These are phyloP conservation scores for Elmis aenea DNA, from an alignment of 2,888 invertebrate genomes.

Conservation along the genomic window DNA sequence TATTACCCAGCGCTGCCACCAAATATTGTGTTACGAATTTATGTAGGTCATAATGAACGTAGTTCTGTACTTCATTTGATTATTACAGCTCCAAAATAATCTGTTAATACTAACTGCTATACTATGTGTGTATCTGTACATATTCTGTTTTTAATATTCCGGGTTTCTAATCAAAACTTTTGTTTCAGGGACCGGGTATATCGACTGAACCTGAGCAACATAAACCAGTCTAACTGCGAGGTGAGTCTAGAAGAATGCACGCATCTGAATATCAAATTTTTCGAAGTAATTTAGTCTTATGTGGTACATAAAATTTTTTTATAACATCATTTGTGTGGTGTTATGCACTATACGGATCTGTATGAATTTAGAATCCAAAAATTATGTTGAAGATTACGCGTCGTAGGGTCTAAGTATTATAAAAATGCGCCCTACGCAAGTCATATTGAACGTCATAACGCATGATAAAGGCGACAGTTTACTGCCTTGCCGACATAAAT, in stretches of 20 bases:
- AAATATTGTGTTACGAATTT: too few relatives aligned
- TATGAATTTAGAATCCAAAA: conserved; percentile 18
- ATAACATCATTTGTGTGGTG: conserved; percentile 28
- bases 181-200: conserved; percentile 78
- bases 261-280: too few relatives aligned
- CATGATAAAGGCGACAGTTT: conserved; percentile 32
- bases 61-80: too few relatives aligned
- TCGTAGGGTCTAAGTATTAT: neutral
- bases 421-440: conserved; percentile 6
- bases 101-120: too few relatives aligned
- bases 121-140: too few relatives aligned
- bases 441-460: conserved; percentile 24
- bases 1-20: too few relatives aligned
- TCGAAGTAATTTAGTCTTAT: conserved; percentile 14
- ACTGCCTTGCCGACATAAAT: conserved; percentile 32
- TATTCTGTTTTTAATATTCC: too few relatives aligned
- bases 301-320: conserved; percentile 23
- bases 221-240: conserved; percentile 80
- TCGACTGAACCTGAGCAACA: conserved; percentile 78
- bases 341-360: conserved; percentile 22
- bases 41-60: too few relatives aligned
- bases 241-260: conserved; percentile 51
- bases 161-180: too few relatives aligned
- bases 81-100: too few relatives aligned
- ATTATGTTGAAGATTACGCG: conserved; percentile 15